A percentile compares a stretch with the other conserved stretches of the same genome.
phyloP scores from a whole-genome alignment of 2,797 vertebrate species.

The Hippoglossus hippoglossus region DNA sequence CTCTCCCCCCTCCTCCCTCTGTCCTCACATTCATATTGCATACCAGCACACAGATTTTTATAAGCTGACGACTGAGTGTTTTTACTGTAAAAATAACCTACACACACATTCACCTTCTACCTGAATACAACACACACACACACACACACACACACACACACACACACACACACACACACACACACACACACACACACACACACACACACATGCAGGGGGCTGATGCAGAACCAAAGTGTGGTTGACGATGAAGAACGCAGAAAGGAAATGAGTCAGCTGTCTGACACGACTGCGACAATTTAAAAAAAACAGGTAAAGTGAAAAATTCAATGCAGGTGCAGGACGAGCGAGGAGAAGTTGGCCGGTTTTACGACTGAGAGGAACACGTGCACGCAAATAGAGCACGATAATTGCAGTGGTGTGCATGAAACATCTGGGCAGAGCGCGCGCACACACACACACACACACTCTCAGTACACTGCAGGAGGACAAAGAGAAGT shows the following conservation, averaged over 20 bases:
- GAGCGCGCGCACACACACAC: background rate
- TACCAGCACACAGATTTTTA: slow-evolving; percentile 63
- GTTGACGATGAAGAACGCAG: slow-evolving; percentile 16
- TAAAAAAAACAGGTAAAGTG: slow-evolving; percentile 9
- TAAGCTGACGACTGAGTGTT: slow-evolving; percentile 31
- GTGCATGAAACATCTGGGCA: slow-evolving; percentile 62
- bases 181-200: slow-evolving; percentile 10
- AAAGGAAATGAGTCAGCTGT: slow-evolving; percentile 68
- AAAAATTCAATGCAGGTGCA: background rate
- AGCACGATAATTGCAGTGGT: slow-evolving; percentile 54
- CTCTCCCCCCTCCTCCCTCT: slow-evolving; percentile 7
- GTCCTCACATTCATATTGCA: slow-evolving; percentile 58
- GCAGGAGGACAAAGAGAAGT: background rate
- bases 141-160: slow-evolving; percentile 12
- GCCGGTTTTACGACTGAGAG: background rate
- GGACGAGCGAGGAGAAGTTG: background rate
- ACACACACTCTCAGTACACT: background rate
- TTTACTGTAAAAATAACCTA: slow-evolving; percentile 1
- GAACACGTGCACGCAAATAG: slow-evolving; percentile 46
- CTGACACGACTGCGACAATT: slow-evolving; percentile 10
- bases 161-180: slow-evolving; percentile 14
- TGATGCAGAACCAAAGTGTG: slow-evolving; percentile 40
- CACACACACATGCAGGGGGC: slow-evolving; percentile 19
- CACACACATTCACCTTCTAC: slow-evolving; percentile 26
- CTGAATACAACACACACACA: slow-evolving; percentile 20